Evolutionary conservation across 2,113 vertebrate species (phyloP), one percentile per base, ranked within the genome.

Genomic region (pig (Sus scrofa)): DNA sequence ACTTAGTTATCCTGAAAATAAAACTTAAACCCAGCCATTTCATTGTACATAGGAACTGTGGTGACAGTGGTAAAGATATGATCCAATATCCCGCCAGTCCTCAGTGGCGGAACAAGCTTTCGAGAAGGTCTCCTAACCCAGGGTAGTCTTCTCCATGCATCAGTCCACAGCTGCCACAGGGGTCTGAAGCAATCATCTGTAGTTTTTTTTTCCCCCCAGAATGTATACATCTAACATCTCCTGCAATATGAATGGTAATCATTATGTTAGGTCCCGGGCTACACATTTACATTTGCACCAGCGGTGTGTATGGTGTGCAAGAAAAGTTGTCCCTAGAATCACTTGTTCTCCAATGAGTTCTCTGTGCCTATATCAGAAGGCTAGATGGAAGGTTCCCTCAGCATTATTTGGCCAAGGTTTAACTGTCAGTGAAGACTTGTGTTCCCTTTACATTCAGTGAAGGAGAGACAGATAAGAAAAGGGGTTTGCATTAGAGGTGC

Each of bases 381-480:
- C 32, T 60, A 0, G 54, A 3, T 81, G 58, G 34, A 68, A 71
- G 24, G n/a, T 50, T 87, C 22, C 30, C 70, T 96, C 58, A 27
- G 2, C 52, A 44, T 86, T 18, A 88, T 30, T 34, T 90, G 39
- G 15, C 34, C 87, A 81, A 10, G 0, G 89, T 63, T 60, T 62
- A 96, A 54, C 5, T 62, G 19, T 71, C 86, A 93, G 26, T 60
- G 82, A 39, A 37, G 50, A 81, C 5, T 20, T 67, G 44, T 85
- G 58, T 82, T 82, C 4, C 63, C 63, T 78, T 96, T 86, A 58
- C 84, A 4, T 70, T 92, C n/a, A 26, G 34, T 78, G 19, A 91
- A 2, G 78, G 0, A 60, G 2, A 95, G 67, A 71, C 50, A 96
- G 77, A 90, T 1, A 90, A 62, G 91, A 39, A 81, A 78, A 95